These are phyloP conservation scores for Hipparchia sbordonii DNA, from an alignment of 2,888 invertebrate genomes.

Conservation along the genomic window DNA sequence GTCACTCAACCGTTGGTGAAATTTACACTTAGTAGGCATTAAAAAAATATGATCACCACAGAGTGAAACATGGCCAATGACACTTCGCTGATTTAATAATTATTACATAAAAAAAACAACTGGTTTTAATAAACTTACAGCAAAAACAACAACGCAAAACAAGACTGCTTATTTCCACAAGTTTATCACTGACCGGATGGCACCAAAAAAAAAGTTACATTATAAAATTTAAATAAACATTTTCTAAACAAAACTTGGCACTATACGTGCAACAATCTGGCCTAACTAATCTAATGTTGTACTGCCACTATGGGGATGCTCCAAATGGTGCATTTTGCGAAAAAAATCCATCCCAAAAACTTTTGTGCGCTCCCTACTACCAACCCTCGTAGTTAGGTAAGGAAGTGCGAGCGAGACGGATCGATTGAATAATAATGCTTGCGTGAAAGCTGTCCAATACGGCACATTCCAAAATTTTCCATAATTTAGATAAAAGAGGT, in stretches of 20 bases:
- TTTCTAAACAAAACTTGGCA: conserved; percentile 5
- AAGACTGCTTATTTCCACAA: conserved; percentile 10
- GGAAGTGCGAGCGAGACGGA: conserved; percentile 58
- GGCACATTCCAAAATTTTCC: conserved; percentile 81
- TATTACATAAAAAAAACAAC: conserved; percentile 15
- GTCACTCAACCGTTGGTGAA: no score
- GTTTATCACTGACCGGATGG: conserved; percentile 36
- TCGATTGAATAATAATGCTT: conserved; percentile 48
- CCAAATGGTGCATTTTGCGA: conserved; percentile 76
- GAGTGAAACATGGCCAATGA: neutral
- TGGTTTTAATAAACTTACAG: conserved; percentile 29
- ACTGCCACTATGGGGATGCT: conserved; percentile 54
- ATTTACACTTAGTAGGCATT: neutral
- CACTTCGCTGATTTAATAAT: conserved; percentile 2
- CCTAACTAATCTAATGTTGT: conserved; percentile 50
- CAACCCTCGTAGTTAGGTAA: conserved; percentile 74
- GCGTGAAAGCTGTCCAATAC: conserved; percentile 60
- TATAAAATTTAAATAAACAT: conserved; percentile 27
- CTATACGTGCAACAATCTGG: conserved; percentile 23
- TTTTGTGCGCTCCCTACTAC: conserved; percentile 75
- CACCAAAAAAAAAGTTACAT: conserved; percentile 31
- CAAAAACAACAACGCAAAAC: conserved; percentile 28
- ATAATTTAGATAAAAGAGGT: conserved; percentile 81
- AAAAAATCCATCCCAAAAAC: conserved; percentile 79
- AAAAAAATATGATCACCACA: conserved; percentile 9